Base-by-base conservation (phyloP, 2,888 invertebrate species). In the Ormyrus rosae region DNA sequence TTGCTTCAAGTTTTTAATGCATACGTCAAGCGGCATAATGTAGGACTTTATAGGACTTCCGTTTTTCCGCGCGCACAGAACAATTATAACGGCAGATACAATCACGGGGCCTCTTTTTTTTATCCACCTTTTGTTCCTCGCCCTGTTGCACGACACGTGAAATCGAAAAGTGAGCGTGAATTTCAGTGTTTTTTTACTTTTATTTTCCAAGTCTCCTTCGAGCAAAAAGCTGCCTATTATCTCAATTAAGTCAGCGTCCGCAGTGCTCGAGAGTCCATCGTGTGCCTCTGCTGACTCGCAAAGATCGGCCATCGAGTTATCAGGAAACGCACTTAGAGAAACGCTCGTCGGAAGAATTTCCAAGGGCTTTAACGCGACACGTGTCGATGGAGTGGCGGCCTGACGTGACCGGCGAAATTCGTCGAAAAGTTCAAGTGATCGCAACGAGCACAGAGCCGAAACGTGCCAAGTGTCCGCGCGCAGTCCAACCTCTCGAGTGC, bases 401-500 rank as follows among this genome's bases (percentile, higher is more conserved):
- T 34, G 56, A 53, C 56, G 56, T 5, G 73, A 34, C 34, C 8
- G 55, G 11, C 46, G 56, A 78, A 34, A 78, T 72, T 46, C 34
- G 46, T 10, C 60, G 9, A 48, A 71, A 53, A 46, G 50, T 68
- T 46, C 34, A 19, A 64, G 63, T 45, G 55, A 13, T 68, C 55
- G 48, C 19, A 5, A 55, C 50, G 7, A 73, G 73, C n/a, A 10
- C 10, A 50, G 10, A 50, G 10, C 56, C 10, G 34, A 72, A 63
- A 80, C 72, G 80, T 81, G 81, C 69, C 77, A 19, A 81, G 73
- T 81, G 72, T 72, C 56, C 70, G n/a, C 34, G 45, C 60, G 73
- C 13, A 46, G 10, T 34, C 34, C 34, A 55, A 61, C 45, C 34
- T 34, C 34, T 34, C 34, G 34, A 34, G 34, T 56, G 11, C 6